Percentiles rank a stretch among this genome's conserved stretches.
Conservation (phyloP, 1,140 invertebrate genomes). For the Drosophila yakuba region DNA sequence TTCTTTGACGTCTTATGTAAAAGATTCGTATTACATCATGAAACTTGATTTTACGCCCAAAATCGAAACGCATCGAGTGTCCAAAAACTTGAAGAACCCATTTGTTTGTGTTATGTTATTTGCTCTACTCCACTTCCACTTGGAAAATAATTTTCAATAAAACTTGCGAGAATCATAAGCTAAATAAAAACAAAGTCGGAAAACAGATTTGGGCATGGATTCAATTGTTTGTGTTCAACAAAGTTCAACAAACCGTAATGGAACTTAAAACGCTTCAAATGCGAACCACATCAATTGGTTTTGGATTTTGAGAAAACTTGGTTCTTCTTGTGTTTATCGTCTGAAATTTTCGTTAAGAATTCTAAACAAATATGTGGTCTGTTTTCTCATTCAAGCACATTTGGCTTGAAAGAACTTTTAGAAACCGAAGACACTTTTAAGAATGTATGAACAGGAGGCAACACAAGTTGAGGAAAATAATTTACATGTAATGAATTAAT, state of each 20-base stretch:
- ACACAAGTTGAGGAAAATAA: no score
- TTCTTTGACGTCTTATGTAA: background rate
- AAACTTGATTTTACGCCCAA: constrained; percentile 8
- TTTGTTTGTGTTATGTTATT: constrained; percentile 16
- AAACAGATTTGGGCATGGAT: constrained; percentile 1
- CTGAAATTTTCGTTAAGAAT: background rate
- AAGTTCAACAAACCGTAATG: constrained; percentile 75
- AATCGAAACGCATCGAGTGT: background rate
- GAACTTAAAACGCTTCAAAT: constrained; percentile 47
- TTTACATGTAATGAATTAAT: no score
- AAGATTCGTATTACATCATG: constrained; percentile 1
- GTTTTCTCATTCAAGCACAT: background rate
- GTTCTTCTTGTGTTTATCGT: no score
- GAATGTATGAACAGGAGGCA: no score
- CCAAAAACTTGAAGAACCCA: background rate
- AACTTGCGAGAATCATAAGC: constrained; percentile 14
- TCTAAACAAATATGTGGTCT: background rate
- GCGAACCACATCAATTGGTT: constrained; percentile 6
- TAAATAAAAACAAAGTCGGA: constrained; percentile 19
- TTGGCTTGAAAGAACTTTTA: background rate
- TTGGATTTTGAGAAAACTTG: background rate
- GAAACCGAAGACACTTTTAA: background rate
- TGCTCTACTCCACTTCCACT: constrained; percentile 9
- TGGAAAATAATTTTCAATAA: constrained; percentile 42
- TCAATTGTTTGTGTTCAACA: constrained; percentile 38